Base-by-base conservation (phyloP, 2,888 invertebrate genomes). In the Galeruca laticollis region DNA sequence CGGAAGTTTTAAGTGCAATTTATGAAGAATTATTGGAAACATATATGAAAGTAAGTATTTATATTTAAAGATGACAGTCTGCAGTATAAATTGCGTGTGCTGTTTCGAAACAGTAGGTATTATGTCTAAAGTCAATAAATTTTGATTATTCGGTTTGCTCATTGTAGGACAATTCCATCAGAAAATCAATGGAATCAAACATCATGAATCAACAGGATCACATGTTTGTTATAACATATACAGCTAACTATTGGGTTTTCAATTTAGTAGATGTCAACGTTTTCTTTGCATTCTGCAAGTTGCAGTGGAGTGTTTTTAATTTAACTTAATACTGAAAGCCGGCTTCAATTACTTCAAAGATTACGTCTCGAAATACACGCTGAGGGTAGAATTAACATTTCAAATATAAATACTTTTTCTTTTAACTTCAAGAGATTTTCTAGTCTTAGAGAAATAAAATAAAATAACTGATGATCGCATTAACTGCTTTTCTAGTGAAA, bases 331-430 rank as follows among this genome's bases (percentile, higher is more conserved):
- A 18, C 49, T 18, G 15, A 49, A 49, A 49, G 49, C 2, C 49
- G 18, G 49, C 49, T 49, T 49, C 49, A 49, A 18, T 49, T 49
- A 49, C 18, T 49, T 49, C 49, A 49, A 49, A 49, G 18, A 15
- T 49, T 15, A 18, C 6, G 18, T 18, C 20, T 49, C n/a, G 49
- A 11, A 20, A 10, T 6, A 15, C 49, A 18, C 49, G 49, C 6
- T 6, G 13, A 49, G 18, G 2, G 18, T 49, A 18, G 20, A 20
- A 49, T 20, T 49, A 49, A 49, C 49, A 49, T 18, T 49, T 49
- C 20, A 11, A 18, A 49, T 49, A 18, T 18, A 20, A 49, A 49
- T n/a, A 15, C 15, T 49, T 18, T 18, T 49, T 20, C 18, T 18
- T 20, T 49, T 49, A 20, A 15, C 49, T 49, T 49, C 49, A 49